Conservation (phyloP, 2,888 invertebrate species). For the Monopis laevigella region DNA sequence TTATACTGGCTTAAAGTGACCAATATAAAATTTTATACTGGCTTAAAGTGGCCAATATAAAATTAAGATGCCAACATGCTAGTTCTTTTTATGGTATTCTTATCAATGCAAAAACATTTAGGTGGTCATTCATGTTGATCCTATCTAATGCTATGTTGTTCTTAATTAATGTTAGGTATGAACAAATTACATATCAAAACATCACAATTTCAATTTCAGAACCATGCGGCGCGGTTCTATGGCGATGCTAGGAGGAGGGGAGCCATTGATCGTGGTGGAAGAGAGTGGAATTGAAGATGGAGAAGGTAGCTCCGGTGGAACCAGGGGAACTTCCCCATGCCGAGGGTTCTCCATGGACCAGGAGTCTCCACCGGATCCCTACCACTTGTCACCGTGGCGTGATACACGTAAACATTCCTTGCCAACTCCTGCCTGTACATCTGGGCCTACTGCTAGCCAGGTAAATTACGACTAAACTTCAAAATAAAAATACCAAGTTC, state of each 20-base stretch:
- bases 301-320: constrained; percentile 51
- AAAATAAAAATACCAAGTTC: background rate
- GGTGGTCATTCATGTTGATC: no score
- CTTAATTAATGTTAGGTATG: no score
- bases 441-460: constrained; percentile 88
- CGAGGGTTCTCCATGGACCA: constrained; percentile 74
- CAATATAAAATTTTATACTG: no score
- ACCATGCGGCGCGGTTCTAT: constrained; percentile 76
- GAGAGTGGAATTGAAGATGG: constrained; percentile 76
- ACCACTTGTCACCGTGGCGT: constrained; percentile 83
- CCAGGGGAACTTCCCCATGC: constrained; percentile 62
- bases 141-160: no score
- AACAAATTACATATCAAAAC: no score
- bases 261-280: constrained; percentile 85
- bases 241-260: constrained; percentile 67
- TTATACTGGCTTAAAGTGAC: no score
- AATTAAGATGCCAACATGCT: no score
- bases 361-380: constrained; percentile 83
- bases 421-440: constrained; percentile 85
- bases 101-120: no score
- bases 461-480: constrained; percentile 53
- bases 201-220: no score
- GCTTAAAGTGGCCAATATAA: no score
- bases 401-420: constrained; percentile 84
- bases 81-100: no score